Evolutionary conservation across 1,140 invertebrate genomes (phyloP).

Genomic region (Euura lappo): DNA sequence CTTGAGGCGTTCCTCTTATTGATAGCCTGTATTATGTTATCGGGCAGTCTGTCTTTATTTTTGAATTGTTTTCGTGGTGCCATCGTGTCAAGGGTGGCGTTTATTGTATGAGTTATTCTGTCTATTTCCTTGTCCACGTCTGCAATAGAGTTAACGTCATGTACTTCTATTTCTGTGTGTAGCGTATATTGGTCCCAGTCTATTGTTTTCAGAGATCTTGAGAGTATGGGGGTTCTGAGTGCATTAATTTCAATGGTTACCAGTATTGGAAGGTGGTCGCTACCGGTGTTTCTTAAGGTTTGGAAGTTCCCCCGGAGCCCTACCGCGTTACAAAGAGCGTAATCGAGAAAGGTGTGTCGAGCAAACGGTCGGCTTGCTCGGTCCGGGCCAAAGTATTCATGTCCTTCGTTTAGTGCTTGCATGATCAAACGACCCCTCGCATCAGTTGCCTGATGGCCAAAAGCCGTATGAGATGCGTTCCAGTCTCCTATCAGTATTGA

Average conservation of each 20-base stretch:
- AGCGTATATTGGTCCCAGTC: not conserved
- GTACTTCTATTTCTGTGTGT: no score
- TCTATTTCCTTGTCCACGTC: no score
- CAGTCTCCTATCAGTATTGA: slow-evolving; percentile 11
- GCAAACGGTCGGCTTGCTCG: slow-evolving; percentile 10
- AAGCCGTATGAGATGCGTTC: slow-evolving; percentile 11
- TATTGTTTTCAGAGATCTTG: slow-evolving; percentile 9
- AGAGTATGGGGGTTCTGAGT: slow-evolving; percentile 5
- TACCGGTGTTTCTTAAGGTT: slow-evolving; percentile 10
- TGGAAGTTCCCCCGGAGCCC: not conserved
- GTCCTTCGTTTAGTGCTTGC: slow-evolving; percentile 8
- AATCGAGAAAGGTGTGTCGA: slow-evolving; percentile 12
- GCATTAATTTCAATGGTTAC: slow-evolving; percentile 15
- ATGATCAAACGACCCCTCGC: slow-evolving; percentile 3
- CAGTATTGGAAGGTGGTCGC: slow-evolving; percentile 11
- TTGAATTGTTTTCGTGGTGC: slow-evolving; percentile 8
- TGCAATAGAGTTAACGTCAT: no score
- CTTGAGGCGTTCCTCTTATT: not conserved
- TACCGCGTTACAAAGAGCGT: slow-evolving; percentile 1
- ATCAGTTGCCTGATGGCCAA: slow-evolving; percentile 13
- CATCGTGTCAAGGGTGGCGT: slow-evolving; percentile 10
- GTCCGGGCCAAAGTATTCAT: slow-evolving; percentile 10
- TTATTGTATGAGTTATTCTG: not conserved
- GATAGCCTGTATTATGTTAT: not conserved
- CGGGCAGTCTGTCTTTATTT: not conserved